Conservation (phyloP, 2,113 vertebrate species). For the Mobula hypostoma region DNA sequence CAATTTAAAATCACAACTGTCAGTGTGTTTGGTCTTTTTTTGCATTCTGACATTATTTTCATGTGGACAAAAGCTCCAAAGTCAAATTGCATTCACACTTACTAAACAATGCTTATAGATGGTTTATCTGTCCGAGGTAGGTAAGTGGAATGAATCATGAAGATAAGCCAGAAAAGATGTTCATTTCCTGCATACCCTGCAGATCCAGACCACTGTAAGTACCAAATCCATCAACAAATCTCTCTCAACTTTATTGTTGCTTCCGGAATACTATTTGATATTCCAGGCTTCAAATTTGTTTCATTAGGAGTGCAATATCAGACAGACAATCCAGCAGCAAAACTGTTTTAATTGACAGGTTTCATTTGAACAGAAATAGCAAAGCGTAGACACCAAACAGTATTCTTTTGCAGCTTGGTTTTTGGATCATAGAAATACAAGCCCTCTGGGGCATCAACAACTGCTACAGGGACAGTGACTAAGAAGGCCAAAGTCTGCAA, state of each 20-base stretch:
- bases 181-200: neutral
- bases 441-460: no score
- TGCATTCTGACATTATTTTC: neutral
- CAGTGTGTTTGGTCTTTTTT: neutral
- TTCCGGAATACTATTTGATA: neutral
- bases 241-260: neutral
- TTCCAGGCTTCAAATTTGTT: neutral
- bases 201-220: neutral
- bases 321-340: no score
- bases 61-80: neutral
- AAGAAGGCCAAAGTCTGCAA: no score
- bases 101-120: neutral
- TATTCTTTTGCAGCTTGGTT: no score
- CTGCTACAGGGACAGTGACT: no score
- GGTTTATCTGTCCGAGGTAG: neutral
- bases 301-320: no score
- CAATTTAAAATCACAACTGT: neutral
- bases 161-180: conserved; percentile 4
- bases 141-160: neutral
- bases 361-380: no score
- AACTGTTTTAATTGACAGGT: no score
- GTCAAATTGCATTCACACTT: neutral
- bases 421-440: no score
- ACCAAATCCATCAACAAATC: neutral
- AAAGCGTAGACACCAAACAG: no score